phyloP scores from a whole-genome alignment of 2,888 invertebrate genomes.

The Cataglyphis cursor region DNA sequence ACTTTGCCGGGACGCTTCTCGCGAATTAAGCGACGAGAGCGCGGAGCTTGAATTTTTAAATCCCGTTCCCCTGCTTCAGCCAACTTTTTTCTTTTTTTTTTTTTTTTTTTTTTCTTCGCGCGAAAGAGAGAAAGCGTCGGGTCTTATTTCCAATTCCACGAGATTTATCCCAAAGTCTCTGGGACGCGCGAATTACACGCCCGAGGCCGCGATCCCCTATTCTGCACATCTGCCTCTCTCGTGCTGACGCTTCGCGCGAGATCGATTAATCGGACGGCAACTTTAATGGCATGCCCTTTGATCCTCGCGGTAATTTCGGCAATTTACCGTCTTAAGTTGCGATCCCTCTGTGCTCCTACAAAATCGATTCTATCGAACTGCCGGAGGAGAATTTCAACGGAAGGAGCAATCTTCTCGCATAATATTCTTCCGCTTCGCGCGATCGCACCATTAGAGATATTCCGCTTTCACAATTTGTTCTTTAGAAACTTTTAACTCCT shows the following conservation, averaged over 20 bases:
- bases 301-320: slow-evolving; percentile 46
- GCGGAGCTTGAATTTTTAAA: slow-evolving; percentile 44
- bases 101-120: background rate
- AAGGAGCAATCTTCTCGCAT: background rate
- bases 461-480: background rate
- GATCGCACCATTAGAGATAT: background rate
- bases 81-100: background rate
- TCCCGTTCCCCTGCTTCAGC: background rate
- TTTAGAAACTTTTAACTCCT: background rate
- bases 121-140: background rate
- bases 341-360: background rate
- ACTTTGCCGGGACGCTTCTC: slow-evolving; percentile 29
- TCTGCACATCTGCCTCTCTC: slow-evolving; percentile 23
- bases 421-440: slow-evolving; percentile 22
- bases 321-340: slow-evolving; percentile 49
- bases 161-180: slow-evolving; percentile 16
- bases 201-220: background rate
- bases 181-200: background rate
- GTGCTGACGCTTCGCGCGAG: background rate
- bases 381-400: background rate
- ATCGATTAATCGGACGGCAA: slow-evolving; percentile 50
- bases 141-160: slow-evolving; percentile 39
- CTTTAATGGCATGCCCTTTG: slow-evolving; percentile 45
- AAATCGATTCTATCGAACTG: background rate
- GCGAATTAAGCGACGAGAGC: slow-evolving; percentile 31